These are phyloP conservation scores for Leucopsar rothschildi DNA, from an alignment of 2,113 vertebrate genomes.

Conservation along the genomic window DNA sequence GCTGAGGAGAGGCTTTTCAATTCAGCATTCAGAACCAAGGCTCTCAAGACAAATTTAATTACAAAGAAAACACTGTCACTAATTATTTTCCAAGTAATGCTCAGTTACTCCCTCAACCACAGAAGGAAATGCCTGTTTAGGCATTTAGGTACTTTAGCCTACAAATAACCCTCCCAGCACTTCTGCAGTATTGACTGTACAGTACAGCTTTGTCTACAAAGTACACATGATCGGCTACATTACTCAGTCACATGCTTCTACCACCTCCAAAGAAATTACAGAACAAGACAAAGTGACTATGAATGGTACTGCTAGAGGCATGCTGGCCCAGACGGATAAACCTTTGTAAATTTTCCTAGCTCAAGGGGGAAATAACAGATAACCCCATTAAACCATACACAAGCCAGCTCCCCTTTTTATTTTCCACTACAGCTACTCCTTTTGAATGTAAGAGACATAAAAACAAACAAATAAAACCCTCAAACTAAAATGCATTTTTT, in stretches of 20 bases:
- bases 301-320: not conserved
- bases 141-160: not conserved
- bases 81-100: not conserved
- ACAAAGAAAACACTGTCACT: not conserved
- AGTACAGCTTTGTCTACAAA: not conserved
- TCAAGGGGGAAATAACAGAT: not conserved
- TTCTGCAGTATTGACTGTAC: not conserved
- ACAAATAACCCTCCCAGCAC: not conserved
- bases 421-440: not conserved
- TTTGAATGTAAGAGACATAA: not conserved
- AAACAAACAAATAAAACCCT: not conserved
- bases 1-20: not conserved
- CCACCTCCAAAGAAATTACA: not conserved
- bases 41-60: not conserved
- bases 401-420: not conserved
- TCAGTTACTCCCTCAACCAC: not conserved
- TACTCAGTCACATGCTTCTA: not conserved
- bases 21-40: not conserved
- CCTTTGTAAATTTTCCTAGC: not conserved
- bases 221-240: rapidly evolving
- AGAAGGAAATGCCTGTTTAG: not conserved
- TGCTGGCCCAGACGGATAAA: rapidly evolving
- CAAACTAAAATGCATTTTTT: not conserved
- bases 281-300: not conserved
- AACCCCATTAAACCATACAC: not conserved